Conservation (phyloP, 2,797 vertebrate genomes). For the Tachyglossus aculeatus region DNA sequence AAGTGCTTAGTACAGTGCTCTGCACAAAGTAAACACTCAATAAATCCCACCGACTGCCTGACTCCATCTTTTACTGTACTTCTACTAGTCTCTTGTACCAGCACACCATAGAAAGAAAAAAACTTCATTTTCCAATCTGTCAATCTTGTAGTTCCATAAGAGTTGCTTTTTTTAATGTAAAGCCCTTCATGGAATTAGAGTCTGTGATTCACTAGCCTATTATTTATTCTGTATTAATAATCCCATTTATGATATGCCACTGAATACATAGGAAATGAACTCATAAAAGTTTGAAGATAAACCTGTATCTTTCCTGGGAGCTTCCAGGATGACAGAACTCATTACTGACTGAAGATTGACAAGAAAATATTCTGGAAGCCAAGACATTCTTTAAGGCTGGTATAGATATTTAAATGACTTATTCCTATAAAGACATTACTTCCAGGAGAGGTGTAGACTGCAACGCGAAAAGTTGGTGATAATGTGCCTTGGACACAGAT, state of each 20-base stretch:
- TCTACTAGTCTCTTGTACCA: neutral
- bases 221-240: conserved; percentile 78
- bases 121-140: conserved; percentile 37
- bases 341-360: conserved; percentile 72
- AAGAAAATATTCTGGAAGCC: conserved; percentile 65
- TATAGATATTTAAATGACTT: conserved; percentile 68
- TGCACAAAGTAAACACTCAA: too few species aligned
- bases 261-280: conserved; percentile 61
- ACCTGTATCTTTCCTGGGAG: conserved; percentile 69
- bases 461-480: conserved; percentile 24
- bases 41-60: too few species aligned
- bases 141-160: conserved; percentile 63
- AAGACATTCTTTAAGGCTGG: conserved; percentile 54
- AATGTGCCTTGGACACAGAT: conserved; percentile 21
- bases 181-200: conserved; percentile 58
- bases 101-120: neutral
- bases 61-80: too few species aligned
- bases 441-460: conserved; percentile 36
- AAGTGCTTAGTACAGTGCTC: too few species aligned
- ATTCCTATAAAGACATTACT: conserved; percentile 49
- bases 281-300: conserved; percentile 76
- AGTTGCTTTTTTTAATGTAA: conserved; percentile 57
- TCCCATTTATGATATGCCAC: conserved; percentile 51
- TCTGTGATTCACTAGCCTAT: conserved; percentile 53
- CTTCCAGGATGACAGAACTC: conserved; percentile 63